These are phyloP conservation scores for Oreochromis mossambicus DNA, from an alignment of 2,797 vertebrate genomes.

Conservation along the genomic window DNA sequence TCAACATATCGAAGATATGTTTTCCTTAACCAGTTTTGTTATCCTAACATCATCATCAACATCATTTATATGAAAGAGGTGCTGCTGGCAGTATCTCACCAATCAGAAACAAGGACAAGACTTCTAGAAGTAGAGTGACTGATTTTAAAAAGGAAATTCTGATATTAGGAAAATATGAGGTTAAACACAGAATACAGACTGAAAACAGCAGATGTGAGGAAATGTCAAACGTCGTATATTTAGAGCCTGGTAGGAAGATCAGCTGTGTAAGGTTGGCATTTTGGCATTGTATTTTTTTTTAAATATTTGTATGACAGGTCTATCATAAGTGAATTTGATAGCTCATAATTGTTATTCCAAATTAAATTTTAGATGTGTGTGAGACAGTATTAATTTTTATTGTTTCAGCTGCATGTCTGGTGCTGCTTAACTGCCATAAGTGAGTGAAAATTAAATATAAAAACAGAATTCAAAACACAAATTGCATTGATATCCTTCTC, in stretches of 20 bases:
- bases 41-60: not conserved
- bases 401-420: not conserved
- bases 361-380: not conserved
- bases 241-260: not conserved
- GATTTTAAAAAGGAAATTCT: not conserved
- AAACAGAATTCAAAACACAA: not conserved
- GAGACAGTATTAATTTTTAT: not conserved
- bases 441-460: not conserved
- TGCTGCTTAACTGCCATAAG: not conserved
- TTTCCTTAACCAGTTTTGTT: fast-evolving
- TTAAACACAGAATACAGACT: not conserved
- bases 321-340: not conserved
- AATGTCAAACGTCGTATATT: not conserved
- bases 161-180: not conserved
- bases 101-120: not conserved
- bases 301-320: not conserved
- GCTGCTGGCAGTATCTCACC: not conserved
- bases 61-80: not conserved
- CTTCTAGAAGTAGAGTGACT: not conserved
- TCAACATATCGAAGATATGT: not conserved
- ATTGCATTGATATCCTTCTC: not conserved
- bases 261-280: not conserved
- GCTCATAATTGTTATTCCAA: not conserved
- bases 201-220: not conserved
- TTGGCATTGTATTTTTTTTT: fast-evolving